Base-by-base conservation (phyloP, 37 sponge, comb jelly and placozoan species). In the Beroe ovata region DNA sequence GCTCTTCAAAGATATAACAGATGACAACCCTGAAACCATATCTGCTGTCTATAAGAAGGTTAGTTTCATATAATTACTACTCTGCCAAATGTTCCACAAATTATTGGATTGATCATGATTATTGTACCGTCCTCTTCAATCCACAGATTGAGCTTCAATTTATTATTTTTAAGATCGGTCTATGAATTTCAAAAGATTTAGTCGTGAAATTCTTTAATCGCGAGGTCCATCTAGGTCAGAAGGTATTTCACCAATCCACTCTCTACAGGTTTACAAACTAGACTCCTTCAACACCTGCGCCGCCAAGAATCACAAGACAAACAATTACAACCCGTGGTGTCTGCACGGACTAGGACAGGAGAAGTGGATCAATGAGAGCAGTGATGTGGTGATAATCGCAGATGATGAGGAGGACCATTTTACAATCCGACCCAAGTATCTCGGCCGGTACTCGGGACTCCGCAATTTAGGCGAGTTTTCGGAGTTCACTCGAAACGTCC, bases 271-370 rank as follows among this genome's bases (percentile, higher is more conserved):
- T 14, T 63, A 63, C 64, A 63, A 63, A 25, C 8, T 63, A 8
- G 26, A 63, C 26, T 22, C 8, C 8, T 14, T 63, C 20, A 14
- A 63, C 26, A 8, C 25, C 23, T 63, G 64, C 26, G 25, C 26
- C 8, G 26, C 8, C 11, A 63, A 63, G 26, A 25, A 63, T 8
- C 64, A 63, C 64, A 63, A 63, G 64, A 63, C 11, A 19, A 63
- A n/a, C 26, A n/a, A 63, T 8, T 25, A 63, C 25, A 63, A 63
- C 64, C 64, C 64, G 25, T 63, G 64, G 64, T 63, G 64, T 63
- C 26, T 63, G 20, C 64, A 63, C 64, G 26, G 26, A 8, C 20
- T 63, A 8, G 64, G 64, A 14, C 64, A 63, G 26, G 59, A 58
- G 18, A 18, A 19, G 59, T 58, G 59, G 59, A 19, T 58, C 59